phyloP scores from a whole-genome alignment of 2,888 invertebrate species.

The Trachelus tabidus region DNA sequence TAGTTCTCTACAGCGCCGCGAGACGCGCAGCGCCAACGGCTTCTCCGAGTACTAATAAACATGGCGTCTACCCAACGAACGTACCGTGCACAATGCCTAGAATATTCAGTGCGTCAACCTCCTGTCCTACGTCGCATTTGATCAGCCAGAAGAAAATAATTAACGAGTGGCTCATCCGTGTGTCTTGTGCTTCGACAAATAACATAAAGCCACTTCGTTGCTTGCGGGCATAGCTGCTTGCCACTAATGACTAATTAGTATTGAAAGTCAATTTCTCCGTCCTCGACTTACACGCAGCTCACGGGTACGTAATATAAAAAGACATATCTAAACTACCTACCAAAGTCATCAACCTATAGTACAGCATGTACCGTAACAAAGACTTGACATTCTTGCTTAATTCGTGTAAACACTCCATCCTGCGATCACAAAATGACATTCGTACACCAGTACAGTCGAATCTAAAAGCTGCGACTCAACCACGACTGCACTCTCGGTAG shows the following conservation, averaged over 20 bases:
- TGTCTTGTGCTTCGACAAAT: background rate
- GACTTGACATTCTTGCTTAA: background rate
- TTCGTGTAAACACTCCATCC: background rate
- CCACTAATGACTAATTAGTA: background rate
- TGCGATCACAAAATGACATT: background rate
- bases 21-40: background rate
- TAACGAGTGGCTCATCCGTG: background rate
- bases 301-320: background rate
- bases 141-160: background rate
- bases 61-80: background rate
- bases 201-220: background rate
- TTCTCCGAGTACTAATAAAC: background rate
- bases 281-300: background rate
- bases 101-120: background rate
- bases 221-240: background rate
- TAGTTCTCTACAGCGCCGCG: background rate
- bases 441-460: background rate
- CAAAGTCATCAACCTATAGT: background rate
- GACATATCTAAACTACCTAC: too few species aligned
- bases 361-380: background rate
- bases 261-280: background rate
- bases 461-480: too few species aligned
- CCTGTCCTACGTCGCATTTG: background rate
- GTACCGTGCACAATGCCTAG: background rate
- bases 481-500: too few species aligned